Evolutionary conservation across 92 coral and sea anemone genomes (phyloP).

Genomic region (Desmophyllum pertusum): DNA sequence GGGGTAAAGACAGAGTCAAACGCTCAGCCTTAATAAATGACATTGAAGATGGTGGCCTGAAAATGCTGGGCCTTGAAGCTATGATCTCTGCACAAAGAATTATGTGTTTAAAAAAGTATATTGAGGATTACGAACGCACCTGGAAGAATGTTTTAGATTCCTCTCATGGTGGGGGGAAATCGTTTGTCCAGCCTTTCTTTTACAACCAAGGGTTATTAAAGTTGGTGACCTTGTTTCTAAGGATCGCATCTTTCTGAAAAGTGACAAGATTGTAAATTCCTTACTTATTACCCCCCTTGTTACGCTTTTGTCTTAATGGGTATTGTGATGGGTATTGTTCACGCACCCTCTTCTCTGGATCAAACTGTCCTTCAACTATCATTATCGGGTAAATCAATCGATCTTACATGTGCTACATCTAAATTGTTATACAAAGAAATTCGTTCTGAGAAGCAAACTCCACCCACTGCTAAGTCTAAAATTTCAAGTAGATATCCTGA

Average conservation of each 20-base stretch:
- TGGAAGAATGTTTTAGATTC: conserved; percentile 37
- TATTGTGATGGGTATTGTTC: background rate
- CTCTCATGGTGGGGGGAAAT: conserved; percentile 5
- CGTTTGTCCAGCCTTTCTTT: conserved; percentile 1
- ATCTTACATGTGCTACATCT: background rate
- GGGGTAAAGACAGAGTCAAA: conserved; percentile 47
- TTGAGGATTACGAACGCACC: conserved; percentile 23
- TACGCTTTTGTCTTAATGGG: conserved; percentile 2
- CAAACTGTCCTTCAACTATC: background rate
- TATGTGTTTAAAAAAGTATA: conserved; percentile 24
- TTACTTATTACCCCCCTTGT: conserved; percentile 13
- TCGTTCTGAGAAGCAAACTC: background rate
- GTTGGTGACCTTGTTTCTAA: conserved; percentile 23
- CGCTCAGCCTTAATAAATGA: conserved; percentile 35
- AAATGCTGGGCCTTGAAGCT: conserved; percentile 40
- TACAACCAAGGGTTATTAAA: conserved; percentile 1
- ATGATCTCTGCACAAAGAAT: conserved; percentile 26
- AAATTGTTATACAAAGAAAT: background rate
- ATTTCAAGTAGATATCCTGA: background rate
- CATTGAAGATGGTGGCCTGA: conserved; percentile 35
- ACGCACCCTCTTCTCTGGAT: background rate
- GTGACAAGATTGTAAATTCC: background rate
- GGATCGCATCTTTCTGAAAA: background rate
- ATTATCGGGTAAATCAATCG: conserved; percentile 4
- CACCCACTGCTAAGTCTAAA: background rate